Evolutionary conservation across 2,888 invertebrate species (phyloP).

Genomic region (Cryptophagus acutangulus): DNA sequence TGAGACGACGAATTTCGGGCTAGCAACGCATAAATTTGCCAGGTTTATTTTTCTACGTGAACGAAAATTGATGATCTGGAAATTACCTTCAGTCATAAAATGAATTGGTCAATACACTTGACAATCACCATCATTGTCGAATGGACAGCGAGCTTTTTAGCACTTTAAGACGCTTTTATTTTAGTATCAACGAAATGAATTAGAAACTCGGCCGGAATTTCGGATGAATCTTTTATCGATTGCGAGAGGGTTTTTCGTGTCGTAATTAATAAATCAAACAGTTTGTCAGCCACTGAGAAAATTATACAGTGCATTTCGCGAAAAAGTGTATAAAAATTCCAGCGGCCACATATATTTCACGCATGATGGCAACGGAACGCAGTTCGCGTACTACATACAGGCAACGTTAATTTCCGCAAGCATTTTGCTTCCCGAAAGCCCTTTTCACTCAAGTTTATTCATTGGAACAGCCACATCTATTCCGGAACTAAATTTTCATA

Average conservation of each 20-base stretch:
- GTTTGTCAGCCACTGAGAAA: too few species aligned
- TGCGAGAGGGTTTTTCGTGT: too few species aligned
- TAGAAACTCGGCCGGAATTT: too few species aligned
- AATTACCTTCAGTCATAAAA: constrained; percentile 11
- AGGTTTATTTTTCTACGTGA: constrained; percentile 2
- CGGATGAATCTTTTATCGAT: too few species aligned
- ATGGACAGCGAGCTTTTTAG: too few species aligned
- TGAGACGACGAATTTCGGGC: not conserved
- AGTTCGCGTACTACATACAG: too few species aligned
- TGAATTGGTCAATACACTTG: constrained; percentile 5
- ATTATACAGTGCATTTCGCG: constrained; percentile 13
- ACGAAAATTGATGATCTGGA: constrained; percentile 8
- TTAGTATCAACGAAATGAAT: too few species aligned
- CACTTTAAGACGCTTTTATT: too few species aligned
- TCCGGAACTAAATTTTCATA: constrained; percentile 22
- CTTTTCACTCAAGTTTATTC: constrained; percentile 18
- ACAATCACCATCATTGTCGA: not conserved
- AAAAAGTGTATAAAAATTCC: constrained; percentile 14
- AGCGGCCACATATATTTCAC: constrained; percentile 20
- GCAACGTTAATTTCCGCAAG: constrained; percentile 21
- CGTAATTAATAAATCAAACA: too few species aligned
- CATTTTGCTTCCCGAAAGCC: constrained; percentile 19
- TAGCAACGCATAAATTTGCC: constrained; percentile 4
- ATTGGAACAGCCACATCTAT: constrained; percentile 20
- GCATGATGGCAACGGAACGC: constrained; percentile 16